Conservation (phyloP, 2,888 invertebrate species). For the Adelphocoris suturalis region DNA sequence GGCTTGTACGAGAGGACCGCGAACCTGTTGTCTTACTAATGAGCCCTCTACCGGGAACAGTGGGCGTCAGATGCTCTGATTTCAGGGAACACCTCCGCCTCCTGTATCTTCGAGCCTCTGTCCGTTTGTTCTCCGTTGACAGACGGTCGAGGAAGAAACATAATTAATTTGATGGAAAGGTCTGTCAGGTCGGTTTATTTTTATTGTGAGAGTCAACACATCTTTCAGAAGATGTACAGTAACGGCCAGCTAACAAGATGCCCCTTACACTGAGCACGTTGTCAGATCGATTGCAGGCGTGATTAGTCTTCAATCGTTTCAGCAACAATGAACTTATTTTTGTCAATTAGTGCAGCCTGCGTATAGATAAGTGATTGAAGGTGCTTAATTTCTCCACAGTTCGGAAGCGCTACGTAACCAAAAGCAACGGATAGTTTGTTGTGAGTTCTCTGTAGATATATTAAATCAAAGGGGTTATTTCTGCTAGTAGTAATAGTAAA, state of each 20-base stretch:
- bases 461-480: too few relatives aligned
- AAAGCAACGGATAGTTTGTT: too few relatives aligned
- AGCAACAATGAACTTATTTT: too few relatives aligned
- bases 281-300: too few relatives aligned
- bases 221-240: not conserved
- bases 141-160: constrained; percentile 4
- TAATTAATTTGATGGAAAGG: constrained; percentile 46
- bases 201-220: not conserved
- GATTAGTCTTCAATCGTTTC: too few relatives aligned
- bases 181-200: not conserved
- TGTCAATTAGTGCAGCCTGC: too few relatives aligned
- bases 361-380: too few relatives aligned
- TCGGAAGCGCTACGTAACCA: too few relatives aligned
- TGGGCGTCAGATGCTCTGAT: constrained; percentile 58
- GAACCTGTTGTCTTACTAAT: constrained; percentile 50
- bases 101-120: constrained; percentile 35
- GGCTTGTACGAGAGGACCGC: constrained; percentile 28
- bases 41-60: constrained; percentile 46
- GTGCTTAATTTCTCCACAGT: too few relatives aligned
- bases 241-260: not conserved
- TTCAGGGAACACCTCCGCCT: constrained; percentile 38
- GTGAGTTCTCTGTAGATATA: too few relatives aligned
- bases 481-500: too few relatives aligned
- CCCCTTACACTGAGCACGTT: too few relatives aligned
- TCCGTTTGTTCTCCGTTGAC: not conserved